Conservation (phyloP, 1,140 invertebrate genomes). For the Venturia canescens region DNA sequence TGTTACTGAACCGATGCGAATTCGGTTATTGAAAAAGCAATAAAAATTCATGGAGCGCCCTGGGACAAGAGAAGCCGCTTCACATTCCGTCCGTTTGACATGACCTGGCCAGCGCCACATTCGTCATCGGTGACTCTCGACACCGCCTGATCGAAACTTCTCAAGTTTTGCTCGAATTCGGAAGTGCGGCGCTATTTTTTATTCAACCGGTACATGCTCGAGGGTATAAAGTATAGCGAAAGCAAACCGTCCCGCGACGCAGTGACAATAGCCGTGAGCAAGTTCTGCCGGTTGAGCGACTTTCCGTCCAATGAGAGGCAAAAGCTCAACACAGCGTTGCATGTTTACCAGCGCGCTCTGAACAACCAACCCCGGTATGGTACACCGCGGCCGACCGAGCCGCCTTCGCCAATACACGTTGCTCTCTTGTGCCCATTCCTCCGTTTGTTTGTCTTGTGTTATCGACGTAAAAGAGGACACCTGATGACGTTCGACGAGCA, state of each 20-base stretch:
- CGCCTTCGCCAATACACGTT: neutral
- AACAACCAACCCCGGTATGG: neutral
- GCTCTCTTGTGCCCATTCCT: conserved; percentile 5
- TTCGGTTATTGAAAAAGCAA: too few species aligned
- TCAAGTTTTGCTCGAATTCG: too few species aligned
- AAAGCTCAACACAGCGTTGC: neutral
- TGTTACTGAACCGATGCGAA: too few species aligned
- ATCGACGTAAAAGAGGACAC: conserved; percentile 30
- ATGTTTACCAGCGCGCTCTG: conserved; percentile 5
- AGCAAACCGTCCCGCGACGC: neutral
- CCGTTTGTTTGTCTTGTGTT: conserved; percentile 12
- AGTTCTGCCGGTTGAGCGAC: conserved; percentile 10
- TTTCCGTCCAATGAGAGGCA: conserved; percentile 2
- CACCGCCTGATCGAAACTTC: too few species aligned
- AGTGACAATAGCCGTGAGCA: conserved; percentile 29
- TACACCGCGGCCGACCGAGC: neutral
- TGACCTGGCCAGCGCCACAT: too few species aligned
- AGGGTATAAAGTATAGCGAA: neutral
- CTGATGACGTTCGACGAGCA: conserved; percentile 18
- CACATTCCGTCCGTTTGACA: too few species aligned
- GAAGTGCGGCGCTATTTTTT: too few species aligned
- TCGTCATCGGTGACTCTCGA: too few species aligned
- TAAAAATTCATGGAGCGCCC: too few species aligned
- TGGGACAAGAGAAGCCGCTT: too few species aligned
- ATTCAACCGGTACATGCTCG: neutral